Conservation (phyloP, 2,888 invertebrate genomes). For the Hedychridium roseum region DNA sequence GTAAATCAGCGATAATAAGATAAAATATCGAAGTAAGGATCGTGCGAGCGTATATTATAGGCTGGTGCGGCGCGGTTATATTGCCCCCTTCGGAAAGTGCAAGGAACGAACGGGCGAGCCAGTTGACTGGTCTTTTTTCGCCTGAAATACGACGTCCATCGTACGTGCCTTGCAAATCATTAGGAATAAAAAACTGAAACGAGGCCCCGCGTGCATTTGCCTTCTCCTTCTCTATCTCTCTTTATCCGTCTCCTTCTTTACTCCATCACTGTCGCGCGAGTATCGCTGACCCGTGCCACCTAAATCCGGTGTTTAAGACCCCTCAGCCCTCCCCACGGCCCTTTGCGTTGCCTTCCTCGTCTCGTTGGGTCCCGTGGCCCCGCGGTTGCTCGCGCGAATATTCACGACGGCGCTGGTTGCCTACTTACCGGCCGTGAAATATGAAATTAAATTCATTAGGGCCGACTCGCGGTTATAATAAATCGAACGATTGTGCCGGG, state of each 20-base stretch:
- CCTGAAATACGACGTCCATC: not conserved
- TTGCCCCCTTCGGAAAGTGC: too few relatives aligned
- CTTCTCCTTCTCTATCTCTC: not conserved
- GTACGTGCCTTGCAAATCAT: not conserved
- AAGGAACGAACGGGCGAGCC: not conserved
- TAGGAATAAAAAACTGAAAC: not conserved
- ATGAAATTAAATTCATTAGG: slow-evolving; percentile 63
- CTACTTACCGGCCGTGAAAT: slow-evolving; percentile 61
- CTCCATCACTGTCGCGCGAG: not conserved
- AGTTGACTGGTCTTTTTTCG: too few relatives aligned
- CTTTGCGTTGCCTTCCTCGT: too few relatives aligned
- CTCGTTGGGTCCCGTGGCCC: too few relatives aligned
- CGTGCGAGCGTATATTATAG: too few relatives aligned
- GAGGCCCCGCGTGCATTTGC: not conserved
- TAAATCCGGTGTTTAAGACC: slow-evolving; percentile 38
- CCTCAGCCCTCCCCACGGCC: too few relatives aligned
- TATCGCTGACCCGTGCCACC: slow-evolving; percentile 21
- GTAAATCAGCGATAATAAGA: too few relatives aligned
- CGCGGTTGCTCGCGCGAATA: slow-evolving; percentile 28
- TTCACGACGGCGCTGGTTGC: slow-evolving; percentile 34
- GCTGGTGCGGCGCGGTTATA: too few relatives aligned
- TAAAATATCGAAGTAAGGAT: too few relatives aligned
- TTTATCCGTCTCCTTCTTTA: not conserved
- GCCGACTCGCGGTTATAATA: slow-evolving; percentile 55
- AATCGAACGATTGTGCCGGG: slow-evolving; percentile 60